Conservation (phyloP, 2,797 vertebrate genomes). For the Xiphophorus birchmanni region DNA sequence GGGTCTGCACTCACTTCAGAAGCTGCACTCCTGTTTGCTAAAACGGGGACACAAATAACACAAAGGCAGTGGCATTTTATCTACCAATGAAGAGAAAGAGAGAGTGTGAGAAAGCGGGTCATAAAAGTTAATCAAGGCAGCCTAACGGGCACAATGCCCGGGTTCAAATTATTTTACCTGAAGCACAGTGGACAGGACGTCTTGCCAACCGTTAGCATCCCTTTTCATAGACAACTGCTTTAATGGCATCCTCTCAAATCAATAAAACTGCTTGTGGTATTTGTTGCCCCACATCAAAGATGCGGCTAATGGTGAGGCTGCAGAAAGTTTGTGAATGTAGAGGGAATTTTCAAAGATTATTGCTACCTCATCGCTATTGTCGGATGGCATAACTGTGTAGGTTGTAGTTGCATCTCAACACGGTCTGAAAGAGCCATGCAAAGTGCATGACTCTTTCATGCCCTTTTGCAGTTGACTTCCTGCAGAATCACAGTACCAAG, state of each 20-base stretch:
- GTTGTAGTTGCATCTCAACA: too few relatives aligned
- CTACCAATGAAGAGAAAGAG: neutral
- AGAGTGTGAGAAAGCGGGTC: neutral
- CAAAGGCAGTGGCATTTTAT: neutral
- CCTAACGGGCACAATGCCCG: too few relatives aligned
- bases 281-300: neutral
- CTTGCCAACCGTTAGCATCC: neutral
- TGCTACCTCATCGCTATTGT: too few relatives aligned
- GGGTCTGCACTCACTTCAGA: neutral
- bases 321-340: neutral
- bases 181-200: neutral
- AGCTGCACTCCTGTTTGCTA: neutral
- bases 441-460: too few relatives aligned
- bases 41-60: neutral
- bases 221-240: neutral
- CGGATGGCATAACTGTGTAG: too few relatives aligned
- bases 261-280: neutral
- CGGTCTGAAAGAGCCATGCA: too few relatives aligned
- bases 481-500: neutral
- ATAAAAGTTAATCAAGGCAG: neutral
- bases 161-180: neutral
- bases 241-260: neutral
- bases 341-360: neutral
- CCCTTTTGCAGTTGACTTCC: too few relatives aligned
- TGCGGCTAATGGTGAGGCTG: neutral